These are phyloP conservation scores for Aquatica leii DNA, from an alignment of 2,888 invertebrate genomes.

Conservation along the genomic window DNA sequence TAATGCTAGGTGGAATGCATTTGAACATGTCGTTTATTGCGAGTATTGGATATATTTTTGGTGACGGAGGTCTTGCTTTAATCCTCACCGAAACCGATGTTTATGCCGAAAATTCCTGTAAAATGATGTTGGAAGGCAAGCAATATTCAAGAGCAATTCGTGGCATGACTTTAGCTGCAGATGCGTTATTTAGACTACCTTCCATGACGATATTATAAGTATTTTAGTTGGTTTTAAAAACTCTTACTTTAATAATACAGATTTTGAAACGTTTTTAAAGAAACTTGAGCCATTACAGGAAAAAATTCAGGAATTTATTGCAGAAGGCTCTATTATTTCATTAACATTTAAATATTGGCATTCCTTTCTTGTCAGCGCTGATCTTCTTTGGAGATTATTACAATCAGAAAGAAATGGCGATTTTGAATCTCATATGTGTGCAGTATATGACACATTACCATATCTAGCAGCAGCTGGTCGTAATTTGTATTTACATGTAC, in stretches of 20 bases:
- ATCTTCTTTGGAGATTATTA: slow-evolving; percentile 38
- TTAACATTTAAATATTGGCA: slow-evolving; percentile 6
- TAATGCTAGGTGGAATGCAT: slow-evolving; percentile 27
- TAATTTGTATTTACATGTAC: slow-evolving; percentile 1
- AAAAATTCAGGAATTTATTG: neutral
- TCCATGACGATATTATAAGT: neutral
- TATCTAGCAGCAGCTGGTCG: neutral
- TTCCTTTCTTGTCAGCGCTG: neutral
- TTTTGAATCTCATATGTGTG: slow-evolving; percentile 5
- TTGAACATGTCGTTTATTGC: slow-evolving; percentile 36
- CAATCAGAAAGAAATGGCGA: slow-evolving; percentile 36
- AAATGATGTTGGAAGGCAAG: slow-evolving; percentile 26
- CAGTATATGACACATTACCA: neutral
- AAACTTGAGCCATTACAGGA: neutral
- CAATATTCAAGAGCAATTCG: slow-evolving; percentile 30
- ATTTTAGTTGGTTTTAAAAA: neutral
- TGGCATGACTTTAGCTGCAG: slow-evolving; percentile 24
- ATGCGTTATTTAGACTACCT: slow-evolving; percentile 23
- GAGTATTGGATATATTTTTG: slow-evolving; percentile 35
- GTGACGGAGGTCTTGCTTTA: slow-evolving; percentile 31
- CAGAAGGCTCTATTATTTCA: neutral
- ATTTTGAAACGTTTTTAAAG: neutral
- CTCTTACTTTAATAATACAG: neutral
- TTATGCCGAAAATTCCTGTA: slow-evolving; percentile 26
- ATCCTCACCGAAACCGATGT: slow-evolving; percentile 18